phyloP scores from a whole-genome alignment of 1,140 invertebrate genomes.

The Anthonomus grandis region DNA sequence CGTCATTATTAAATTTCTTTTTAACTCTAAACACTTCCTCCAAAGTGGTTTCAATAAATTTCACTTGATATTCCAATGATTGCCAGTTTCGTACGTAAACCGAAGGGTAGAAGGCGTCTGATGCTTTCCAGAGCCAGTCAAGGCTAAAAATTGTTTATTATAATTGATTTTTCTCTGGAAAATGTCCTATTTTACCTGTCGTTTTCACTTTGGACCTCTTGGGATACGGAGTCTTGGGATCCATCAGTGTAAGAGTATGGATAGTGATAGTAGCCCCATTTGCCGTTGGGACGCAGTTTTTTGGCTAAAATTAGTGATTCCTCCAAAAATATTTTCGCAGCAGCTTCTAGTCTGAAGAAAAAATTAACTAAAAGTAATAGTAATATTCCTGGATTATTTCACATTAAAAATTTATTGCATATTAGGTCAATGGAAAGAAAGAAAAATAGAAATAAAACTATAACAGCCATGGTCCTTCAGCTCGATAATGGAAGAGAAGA shows the following conservation, averaged over 20 bases:
- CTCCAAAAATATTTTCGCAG: constrained; percentile 63
- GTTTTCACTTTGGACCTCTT: constrained; percentile 59
- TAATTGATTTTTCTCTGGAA: neutral
- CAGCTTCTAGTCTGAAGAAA: constrained; percentile 55
- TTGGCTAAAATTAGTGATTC: constrained; percentile 61
- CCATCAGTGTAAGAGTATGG: constrained; percentile 76
- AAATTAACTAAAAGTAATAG: no score
- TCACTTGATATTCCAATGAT: constrained; percentile 49
- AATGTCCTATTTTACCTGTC: constrained; percentile 52
- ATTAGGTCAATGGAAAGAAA: no score
- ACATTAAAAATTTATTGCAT: no score
- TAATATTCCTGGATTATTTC: no score
- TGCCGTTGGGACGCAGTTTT: constrained; percentile 60
- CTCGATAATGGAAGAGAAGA: no score
- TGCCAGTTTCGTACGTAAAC: constrained; percentile 58
- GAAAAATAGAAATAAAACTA: no score
- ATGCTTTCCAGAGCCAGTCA: constrained; percentile 63
- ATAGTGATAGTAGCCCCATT: constrained; percentile 80
- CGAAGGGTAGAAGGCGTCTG: constrained; percentile 61
- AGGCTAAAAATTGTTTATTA: constrained; percentile 51
- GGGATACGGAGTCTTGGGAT: constrained; percentile 56
- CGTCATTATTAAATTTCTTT: constrained; percentile 36
- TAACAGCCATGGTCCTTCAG: no score
- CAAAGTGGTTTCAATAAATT: constrained; percentile 60
- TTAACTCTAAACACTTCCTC: constrained; percentile 59